Evolutionary conservation across 2,888 invertebrate species (phyloP).

Genomic region (Eucera pruinosa): DNA sequence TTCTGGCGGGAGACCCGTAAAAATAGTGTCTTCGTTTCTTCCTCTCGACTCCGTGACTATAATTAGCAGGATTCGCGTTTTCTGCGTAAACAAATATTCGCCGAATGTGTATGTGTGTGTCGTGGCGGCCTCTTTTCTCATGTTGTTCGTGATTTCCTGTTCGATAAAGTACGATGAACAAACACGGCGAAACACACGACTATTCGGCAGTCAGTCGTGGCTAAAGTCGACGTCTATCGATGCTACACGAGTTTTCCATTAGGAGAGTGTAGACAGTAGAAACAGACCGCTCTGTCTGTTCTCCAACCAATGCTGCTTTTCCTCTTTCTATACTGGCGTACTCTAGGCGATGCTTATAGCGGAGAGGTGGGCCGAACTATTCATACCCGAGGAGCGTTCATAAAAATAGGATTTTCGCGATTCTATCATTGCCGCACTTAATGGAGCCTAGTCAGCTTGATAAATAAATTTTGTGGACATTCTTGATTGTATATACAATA

Average conservation of each 20-base stretch:
- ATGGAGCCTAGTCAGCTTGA: constrained; percentile 74
- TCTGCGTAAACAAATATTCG: constrained; percentile 80
- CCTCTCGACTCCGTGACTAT: constrained; percentile 79
- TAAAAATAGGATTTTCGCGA: constrained; percentile 81
- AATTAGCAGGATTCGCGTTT: constrained; percentile 80
- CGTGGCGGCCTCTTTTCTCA: constrained; percentile 27
- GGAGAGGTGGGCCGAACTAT: constrained; percentile 56
- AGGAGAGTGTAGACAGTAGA: constrained; percentile 62
- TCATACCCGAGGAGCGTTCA: constrained; percentile 68
- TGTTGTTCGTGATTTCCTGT: constrained; percentile 53
- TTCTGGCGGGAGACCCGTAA: constrained; percentile 79
- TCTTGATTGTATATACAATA: constrained; percentile 52
- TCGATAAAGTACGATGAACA: constrained; percentile 47
- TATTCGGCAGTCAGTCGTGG: constrained; percentile 25
- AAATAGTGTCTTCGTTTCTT: constrained; percentile 81
- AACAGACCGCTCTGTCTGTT: constrained; percentile 51
- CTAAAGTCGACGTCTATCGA: constrained; percentile 60
- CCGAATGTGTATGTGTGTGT: constrained; percentile 40
- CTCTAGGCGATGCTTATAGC: constrained; percentile 40
- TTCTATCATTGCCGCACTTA: constrained; percentile 79
- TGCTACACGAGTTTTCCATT: constrained; percentile 76
- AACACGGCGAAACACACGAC: constrained; percentile 46
- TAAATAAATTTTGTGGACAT: constrained; percentile 78
- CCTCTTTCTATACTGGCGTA: constrained; percentile 29
- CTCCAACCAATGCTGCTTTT: constrained; percentile 36